Conservation (phyloP, 2,113 vertebrate species). For the Oostethus manadensis region DNA sequence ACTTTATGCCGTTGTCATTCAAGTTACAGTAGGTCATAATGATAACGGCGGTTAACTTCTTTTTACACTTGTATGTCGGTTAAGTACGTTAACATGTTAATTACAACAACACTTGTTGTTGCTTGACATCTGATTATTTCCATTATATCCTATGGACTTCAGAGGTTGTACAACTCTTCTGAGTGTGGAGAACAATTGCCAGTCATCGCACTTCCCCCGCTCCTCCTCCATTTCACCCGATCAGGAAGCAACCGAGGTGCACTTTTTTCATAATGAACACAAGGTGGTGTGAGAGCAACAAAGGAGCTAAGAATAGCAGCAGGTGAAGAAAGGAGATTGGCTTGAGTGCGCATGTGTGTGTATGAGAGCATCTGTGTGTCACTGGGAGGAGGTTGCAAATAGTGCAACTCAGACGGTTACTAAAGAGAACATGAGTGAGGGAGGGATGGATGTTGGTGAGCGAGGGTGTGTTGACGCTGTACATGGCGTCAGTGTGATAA, state of each 20-base stretch:
- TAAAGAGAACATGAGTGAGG: conserved; percentile 62
- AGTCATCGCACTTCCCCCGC: conserved; percentile 1
- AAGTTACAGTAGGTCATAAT: too few species aligned
- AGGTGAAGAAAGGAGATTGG: conserved; percentile 60
- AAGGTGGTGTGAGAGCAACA: conserved; percentile 58
- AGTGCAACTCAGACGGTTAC: conserved; percentile 69
- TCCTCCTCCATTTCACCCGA: conserved; percentile 18
- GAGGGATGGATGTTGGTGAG: conserved; percentile 69
- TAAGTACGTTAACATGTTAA: too few species aligned
- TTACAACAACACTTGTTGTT: too few species aligned
- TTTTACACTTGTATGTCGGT: too few species aligned
- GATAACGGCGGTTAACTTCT: too few species aligned
- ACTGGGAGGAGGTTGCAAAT: conserved; percentile 55
- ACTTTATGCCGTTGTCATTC: too few species aligned
- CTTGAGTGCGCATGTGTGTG: conserved; percentile 14
- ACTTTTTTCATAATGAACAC: conserved; percentile 67
- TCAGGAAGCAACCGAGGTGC: conserved; percentile 63
- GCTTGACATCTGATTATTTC: not conserved
- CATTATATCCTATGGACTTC: not conserved
- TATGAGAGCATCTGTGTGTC: conserved; percentile 9
- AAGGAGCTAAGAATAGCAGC: conserved; percentile 66
- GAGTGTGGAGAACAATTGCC: not conserved
- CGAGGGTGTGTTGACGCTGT: conserved; percentile 73
- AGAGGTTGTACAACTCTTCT: not conserved
- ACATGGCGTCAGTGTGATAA: conserved; percentile 78